A percentile compares a stretch with the other conserved stretches of the same genome.
These are phyloP conservation scores for Sparus aurata DNA, from an alignment of 2,797 vertebrate species.

Conservation along the genomic window DNA sequence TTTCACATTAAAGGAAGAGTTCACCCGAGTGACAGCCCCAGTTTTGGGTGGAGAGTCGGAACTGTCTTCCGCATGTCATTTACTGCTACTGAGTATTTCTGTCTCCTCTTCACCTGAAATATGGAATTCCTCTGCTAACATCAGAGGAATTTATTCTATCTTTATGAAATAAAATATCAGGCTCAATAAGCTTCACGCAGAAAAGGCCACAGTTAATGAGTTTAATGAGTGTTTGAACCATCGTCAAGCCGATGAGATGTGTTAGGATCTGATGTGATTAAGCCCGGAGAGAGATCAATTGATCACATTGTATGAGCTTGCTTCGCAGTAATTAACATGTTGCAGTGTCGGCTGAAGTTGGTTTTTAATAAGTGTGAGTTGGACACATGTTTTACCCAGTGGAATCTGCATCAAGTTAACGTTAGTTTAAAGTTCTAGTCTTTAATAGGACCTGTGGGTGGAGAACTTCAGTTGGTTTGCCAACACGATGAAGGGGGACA, in stretches of 20 bases:
- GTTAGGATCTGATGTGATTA: slow-evolving; percentile 36
- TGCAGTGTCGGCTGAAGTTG: background rate
- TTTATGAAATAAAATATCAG: slow-evolving; percentile 10
- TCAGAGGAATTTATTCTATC: background rate
- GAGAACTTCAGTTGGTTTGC: no score
- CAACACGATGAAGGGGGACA: background rate
- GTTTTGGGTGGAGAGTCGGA: background rate
- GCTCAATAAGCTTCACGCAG: background rate
- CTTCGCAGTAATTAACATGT: slow-evolving; percentile 10
- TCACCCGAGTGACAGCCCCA: background rate
- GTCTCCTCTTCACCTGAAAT: background rate
- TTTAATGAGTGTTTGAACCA: slow-evolving; percentile 9
- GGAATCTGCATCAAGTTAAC: background rate
- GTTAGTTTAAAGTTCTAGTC: background rate
- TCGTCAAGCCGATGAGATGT: slow-evolving; percentile 21
- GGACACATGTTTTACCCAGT: background rate
- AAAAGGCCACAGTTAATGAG: slow-evolving; percentile 16
- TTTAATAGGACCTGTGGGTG: background rate
- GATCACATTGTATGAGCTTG: slow-evolving; percentile 14
- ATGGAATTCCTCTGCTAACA: background rate
- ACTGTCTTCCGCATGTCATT: background rate
- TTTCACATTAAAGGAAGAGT: background rate
- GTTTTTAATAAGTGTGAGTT: background rate
- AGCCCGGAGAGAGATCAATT: slow-evolving; percentile 7
- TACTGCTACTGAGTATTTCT: background rate